Base-by-base conservation (phyloP, 2,797 vertebrate genomes). In the Gadopsis marmoratus region DNA sequence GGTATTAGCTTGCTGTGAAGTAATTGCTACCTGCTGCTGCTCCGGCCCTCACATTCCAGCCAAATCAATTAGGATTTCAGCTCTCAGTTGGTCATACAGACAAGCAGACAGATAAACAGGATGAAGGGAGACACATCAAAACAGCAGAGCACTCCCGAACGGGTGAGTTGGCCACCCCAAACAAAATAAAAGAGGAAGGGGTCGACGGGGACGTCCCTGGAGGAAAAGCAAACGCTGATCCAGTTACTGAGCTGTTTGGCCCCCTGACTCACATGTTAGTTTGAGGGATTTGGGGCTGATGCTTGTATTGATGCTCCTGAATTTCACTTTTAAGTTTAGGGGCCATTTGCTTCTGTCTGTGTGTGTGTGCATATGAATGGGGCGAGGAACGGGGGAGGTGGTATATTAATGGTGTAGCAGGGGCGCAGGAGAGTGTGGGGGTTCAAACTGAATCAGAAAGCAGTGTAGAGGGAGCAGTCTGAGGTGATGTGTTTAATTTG, bases 1-100 rank as follows among this genome's bases (percentile, higher is more conserved):
- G 91, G 91, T 92, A 91, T 95, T 95, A 93, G 90, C 95, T 92
- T 86, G 93, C 95, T 95, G 95, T 95, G 94, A 95, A 93, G 93
- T 94, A 94, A 95, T 96, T 95, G 94, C 94, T 95, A 94, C 95
- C 95, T 96, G 95, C 95, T 95, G 95, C 83, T 93, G 81, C 92
- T 81, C 82, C 61, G 31, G 82, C 78, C 86, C 78, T 81, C 64
- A 85, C 89, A 92, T 88, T 91, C 91, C 89, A 85, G 84, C 87
- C 86, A 64, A 91, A 89, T 93, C 91, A 90, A 88, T 91, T 84
- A 88, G 83, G 84, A 71, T 64, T 72, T 60, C 74, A 71, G 48
- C 79, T 79, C 74, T 86, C 61, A 4, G 88, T 68, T 58, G 82
- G 70, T 71, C 78, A 74, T 39, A 73, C 80, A 79, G 89, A 85